Evolutionary conservation across 1,140 invertebrate species (phyloP).

Genomic region (Heliconius congener): DNA sequence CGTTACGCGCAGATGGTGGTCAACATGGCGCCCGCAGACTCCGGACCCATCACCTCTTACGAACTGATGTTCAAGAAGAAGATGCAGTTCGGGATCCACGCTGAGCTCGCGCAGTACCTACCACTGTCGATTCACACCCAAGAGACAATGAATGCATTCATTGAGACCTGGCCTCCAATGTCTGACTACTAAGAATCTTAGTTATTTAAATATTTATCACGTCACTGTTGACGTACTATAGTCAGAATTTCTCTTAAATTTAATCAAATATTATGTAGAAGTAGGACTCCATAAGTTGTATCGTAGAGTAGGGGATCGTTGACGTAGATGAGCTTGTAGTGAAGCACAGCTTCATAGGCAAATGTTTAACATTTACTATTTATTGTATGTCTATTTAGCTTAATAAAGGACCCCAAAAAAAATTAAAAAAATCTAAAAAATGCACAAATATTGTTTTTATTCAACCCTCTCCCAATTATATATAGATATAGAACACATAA

Average conservation of each 20-base stretch:
- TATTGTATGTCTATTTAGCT: slow-evolving; percentile 5
- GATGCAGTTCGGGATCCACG: background rate
- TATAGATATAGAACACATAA: background rate
- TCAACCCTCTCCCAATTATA: background rate
- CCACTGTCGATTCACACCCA: background rate
- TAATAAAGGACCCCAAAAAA: slow-evolving; percentile 8
- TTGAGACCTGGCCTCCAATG: background rate
- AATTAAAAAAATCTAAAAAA: background rate
- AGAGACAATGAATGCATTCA: background rate
- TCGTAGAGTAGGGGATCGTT: slow-evolving; percentile 9
- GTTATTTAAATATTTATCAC: background rate
- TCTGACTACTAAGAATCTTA: background rate
- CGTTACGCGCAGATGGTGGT: background rate
- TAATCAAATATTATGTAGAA: background rate
- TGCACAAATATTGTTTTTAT: background rate
- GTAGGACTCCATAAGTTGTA: background rate
- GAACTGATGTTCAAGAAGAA: background rate
- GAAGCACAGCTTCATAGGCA: background rate
- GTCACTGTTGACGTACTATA: background rate
- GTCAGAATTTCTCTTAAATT: background rate
- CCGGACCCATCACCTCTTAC: background rate
- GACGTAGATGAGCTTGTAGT: background rate
- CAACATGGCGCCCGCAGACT: background rate
- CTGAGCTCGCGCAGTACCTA: background rate
- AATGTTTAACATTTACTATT: background rate